Base-by-base conservation (phyloP, 2,888 invertebrate species). In the Stenodera caucasica region DNA sequence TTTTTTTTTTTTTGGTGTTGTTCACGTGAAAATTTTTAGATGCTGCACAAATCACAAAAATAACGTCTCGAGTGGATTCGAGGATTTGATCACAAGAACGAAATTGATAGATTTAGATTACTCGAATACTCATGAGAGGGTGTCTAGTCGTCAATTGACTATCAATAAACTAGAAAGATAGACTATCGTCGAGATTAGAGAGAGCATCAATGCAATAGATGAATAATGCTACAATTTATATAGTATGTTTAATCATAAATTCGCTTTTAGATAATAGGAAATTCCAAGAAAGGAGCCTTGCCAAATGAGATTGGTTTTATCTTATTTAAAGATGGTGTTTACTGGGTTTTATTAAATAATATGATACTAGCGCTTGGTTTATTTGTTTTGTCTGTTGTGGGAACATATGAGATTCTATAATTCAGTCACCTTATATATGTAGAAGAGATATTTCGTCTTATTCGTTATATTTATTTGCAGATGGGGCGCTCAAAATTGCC, bases 51-150 rank as follows among this genome's bases (percentile, higher is more conserved):
- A 53, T 53, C 9, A 53, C 53, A 7, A 21, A 32, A 33, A 26
- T 32, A 52, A 52, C 21, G 18, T 21, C 51, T 51, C 51, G 4
- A 23, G 52, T 21, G 52, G 7, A 52, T 30, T 30, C 15, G 5
- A 21, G 1, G 33, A 30, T 11, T 26, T 56, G 52, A 55, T 60
- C 55, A 52, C 56, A 30, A 32, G 52, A 60, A 18, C 40, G 37
- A 53, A 57, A 57, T 57, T 53, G 61, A 57, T 52, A 40, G 57
- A 61, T 57, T 61, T 57, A 58, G 50, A 61, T 61, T 58, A 61
- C 61, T 37, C 53, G 61, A 58, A 58, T 53, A 40, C 55, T 23
- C 61, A 29, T 23, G 49, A 29, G 35, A 52, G 40, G 40, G 23
- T 32, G 12, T 18, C 14, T 23, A 29, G 49, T 26, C 15, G 23